Base-by-base conservation (phyloP, 2,797 vertebrate genomes). In the Florisuga fusca region DNA sequence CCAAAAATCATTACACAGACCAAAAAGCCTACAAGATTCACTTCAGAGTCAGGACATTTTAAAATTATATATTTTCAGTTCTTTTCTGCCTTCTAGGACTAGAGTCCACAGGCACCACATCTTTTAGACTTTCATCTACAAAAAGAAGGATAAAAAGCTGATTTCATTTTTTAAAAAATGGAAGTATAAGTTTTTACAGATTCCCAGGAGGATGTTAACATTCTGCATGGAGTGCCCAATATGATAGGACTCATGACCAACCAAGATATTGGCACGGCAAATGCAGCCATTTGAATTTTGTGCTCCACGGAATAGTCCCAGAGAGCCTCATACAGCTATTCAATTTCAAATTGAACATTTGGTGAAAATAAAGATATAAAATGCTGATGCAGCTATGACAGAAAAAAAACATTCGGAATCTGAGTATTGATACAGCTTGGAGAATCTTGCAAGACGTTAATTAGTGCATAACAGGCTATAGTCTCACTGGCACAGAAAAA, bases 401-500 rank as follows among this genome's bases (percentile, higher is more conserved):
- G 86, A 34, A 90, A 77, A 77, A 25, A 78, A 69, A 58, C 15
- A n/a, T 38, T 84, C 51, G 77, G 53, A 82, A 75, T 34, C 27
- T 45, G 4, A 27, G 50, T 63, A 29, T 53, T 68, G 64, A 33
- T 61, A 20, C 48, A 84, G 31, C 25, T 84, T n/a, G 4, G 48
- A 94, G 71, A 79, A 77, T 87, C 74, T 68, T 87, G 48, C 74
- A 81, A 88, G 77, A 66, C 55, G 64, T 36, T 83, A 84, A 93
- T 96, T 90, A 93, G 84, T 50, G 61, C 16, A 48, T 79, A 91
- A 85, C 20, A 68, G 55, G 46, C 14, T 78, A 12, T 23, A 38
- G 29, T 67, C 59, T 90, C 45, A 36, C 76, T 62, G 62, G 59
- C 62, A 92, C 38, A 83, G 64, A 95, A 94, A 91, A 95, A 89